Conservation (phyloP, 2,888 invertebrate genomes). For the Hydropsyche betteni region DNA sequence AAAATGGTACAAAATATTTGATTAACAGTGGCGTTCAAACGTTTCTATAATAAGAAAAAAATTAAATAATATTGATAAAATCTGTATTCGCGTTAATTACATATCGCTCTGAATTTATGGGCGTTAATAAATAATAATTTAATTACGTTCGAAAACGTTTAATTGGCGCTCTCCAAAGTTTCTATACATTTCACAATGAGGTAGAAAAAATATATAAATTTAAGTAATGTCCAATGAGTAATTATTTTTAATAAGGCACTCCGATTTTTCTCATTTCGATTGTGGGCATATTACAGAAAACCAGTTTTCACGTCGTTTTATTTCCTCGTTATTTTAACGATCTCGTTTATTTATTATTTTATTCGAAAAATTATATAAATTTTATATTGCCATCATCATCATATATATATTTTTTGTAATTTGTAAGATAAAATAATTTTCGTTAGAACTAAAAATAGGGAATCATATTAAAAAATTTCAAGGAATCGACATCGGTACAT, state of each 20-base stretch:
- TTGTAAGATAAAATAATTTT: no score
- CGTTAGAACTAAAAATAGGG: no score
- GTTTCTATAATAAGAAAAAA: no score
- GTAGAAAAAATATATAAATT: no score
- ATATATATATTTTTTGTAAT: no score
- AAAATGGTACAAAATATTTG: no score
- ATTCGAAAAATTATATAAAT: neutral
- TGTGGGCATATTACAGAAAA: constrained; percentile 42
- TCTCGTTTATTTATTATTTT: constrained; percentile 12
- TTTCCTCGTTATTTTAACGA: constrained; percentile 43
- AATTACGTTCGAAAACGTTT: constrained; percentile 42
- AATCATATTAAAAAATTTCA: no score
- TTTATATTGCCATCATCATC: neutral
- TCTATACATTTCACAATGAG: constrained; percentile 31
- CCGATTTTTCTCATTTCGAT: constrained; percentile 43
- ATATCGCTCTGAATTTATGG: constrained; percentile 38
- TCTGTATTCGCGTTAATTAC: constrained; percentile 20
- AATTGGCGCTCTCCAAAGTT: constrained; percentile 17
- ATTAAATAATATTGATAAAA: no score
- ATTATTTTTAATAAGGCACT: constrained; percentile 49
- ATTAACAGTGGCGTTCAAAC: no score
- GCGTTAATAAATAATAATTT: constrained; percentile 45
- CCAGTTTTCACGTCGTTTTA: constrained; percentile 40
- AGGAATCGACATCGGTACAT: no score
- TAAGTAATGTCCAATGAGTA: constrained; percentile 41